A percentile compares a stretch with the other conserved stretches of the same genome.
Evolutionary conservation across 2,113 vertebrate genomes (phyloP).

Genomic region (Vulpes ferrilata): DNA sequence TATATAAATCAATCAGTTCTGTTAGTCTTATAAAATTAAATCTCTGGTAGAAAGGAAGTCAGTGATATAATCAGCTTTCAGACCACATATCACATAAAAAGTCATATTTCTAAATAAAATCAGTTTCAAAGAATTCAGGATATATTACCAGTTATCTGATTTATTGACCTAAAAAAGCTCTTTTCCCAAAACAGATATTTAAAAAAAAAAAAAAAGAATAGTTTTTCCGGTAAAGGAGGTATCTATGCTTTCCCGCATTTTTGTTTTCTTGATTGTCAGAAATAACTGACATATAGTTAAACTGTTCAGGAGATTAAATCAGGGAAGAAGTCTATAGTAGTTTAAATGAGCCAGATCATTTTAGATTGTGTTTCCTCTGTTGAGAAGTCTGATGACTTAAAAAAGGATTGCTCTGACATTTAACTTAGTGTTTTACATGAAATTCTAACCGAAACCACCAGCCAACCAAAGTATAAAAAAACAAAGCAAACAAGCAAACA

Average conservation of each 20-base stretch:
- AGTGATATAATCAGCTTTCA: conserved; percentile 60
- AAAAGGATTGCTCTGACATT: conserved; percentile 5
- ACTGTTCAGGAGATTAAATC: conserved; percentile 8
- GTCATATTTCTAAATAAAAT: conserved; percentile 38
- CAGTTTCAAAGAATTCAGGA: conserved; percentile 50
- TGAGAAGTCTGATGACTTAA: neutral
- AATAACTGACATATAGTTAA: neutral
- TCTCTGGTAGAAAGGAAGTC: conserved; percentile 34
- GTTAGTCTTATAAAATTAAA: conserved; percentile 62
- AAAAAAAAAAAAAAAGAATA: neutral
- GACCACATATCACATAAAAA: neutral
- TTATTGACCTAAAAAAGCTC: neutral
- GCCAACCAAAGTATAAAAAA: neutral
- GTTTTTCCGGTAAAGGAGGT: neutral
- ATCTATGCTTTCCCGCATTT: neutral
- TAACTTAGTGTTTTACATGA: neutral
- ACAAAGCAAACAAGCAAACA: neutral
- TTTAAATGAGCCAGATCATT: neutral
- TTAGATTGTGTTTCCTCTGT: neutral
- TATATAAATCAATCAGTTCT: neutral
- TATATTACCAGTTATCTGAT: conserved; percentile 24
- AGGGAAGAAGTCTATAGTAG: neutral
- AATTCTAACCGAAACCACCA: neutral
- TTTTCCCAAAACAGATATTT: conserved; percentile 3
- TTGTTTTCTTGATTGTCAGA: conserved; percentile 30